phyloP scores from a whole-genome alignment of 2,113 vertebrate genomes.

The Triplophysa rosa region DNA sequence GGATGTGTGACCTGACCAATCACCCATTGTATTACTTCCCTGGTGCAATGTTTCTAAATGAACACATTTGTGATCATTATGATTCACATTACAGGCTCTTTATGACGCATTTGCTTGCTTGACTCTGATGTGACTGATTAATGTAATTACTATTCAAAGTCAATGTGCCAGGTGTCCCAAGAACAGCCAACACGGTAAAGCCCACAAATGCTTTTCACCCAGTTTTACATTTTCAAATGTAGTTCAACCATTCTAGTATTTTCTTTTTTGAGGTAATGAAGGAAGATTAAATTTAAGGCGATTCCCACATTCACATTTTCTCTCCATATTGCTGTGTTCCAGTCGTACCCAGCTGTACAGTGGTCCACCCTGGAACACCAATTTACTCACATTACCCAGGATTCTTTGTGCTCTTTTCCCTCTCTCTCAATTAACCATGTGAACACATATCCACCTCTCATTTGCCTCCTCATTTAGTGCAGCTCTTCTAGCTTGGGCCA shows the following conservation, averaged over 20 bases:
- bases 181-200: conserved; percentile 13
- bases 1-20: conserved; percentile 41
- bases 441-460: conserved; percentile 52
- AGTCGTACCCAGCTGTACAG: conserved; percentile 16
- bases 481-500: conserved; percentile 34
- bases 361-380: conserved; percentile 25
- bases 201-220: conserved; percentile 7
- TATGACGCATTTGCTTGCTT: conserved; percentile 66
- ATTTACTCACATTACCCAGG: conserved; percentile 33
- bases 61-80: conserved; percentile 65
- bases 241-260: not conserved
- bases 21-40: conserved; percentile 58
- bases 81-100: conserved; percentile 63
- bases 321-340: not conserved
- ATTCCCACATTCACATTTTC: not conserved
- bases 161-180: conserved; percentile 63
- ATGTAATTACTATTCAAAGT: conserved; percentile 68
- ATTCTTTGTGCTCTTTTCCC: conserved; percentile 27
- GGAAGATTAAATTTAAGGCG: conserved; percentile 5
- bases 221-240: not conserved
- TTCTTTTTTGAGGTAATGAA: not conserved
- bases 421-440: conserved; percentile 53
- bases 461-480: conserved; percentile 45
- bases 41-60: conserved; percentile 56
- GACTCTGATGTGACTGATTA: conserved; percentile 64